Base-by-base conservation (phyloP, 2,113 vertebrate genomes). In the Stictonetta naevosa region DNA sequence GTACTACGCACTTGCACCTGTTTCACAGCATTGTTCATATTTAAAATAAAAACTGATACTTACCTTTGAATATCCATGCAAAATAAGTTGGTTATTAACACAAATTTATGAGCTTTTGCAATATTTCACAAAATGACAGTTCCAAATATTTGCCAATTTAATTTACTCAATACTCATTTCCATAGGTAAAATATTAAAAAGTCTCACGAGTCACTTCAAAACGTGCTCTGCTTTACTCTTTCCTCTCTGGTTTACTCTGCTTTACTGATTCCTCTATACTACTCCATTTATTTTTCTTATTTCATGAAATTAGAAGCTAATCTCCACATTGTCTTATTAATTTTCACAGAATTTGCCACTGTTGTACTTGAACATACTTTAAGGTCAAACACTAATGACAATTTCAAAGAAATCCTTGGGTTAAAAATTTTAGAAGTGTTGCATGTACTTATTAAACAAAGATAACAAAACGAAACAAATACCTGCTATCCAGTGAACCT, bases 401-500 rank as follows among this genome's bases (percentile, higher is more conserved):
- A 9, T 59, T 93, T 86, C 26, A 82, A 89, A 87, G 3, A 48
- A 86, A 74, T 56, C 40, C 29, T 74, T 56, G 38, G 7, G 31
- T 74, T 80, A 92, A 44, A 87, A 52, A 40, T 56, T 78, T 72
- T 33, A 88, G 40, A 34, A 78, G 76, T 46, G 18, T 10, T 74
- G 40, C 34, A 63, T 31, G 25, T 34, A 60, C 34, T 13, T 73
- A 78, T 86, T 34, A 78, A 83, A 95, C 18, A 71, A 60, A 38
- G 26, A 38, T 34, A 38, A 63, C 6, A 83, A 66, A 56, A 44
- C 22, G 13, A 42, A 92, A 50, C 11, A 80, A 77, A 4, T 98
- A 99, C 99, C 99, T 99, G 98, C 98, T 99, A 90, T 98, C 99
- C 95, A 99, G 95, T 83, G 99, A 99, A 20, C 97, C 95, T 93